Evolutionary conservation across 2,797 vertebrate genomes (phyloP), one percentile per base, ranked within the genome.

Genomic region (Iguana delicatissima): DNA sequence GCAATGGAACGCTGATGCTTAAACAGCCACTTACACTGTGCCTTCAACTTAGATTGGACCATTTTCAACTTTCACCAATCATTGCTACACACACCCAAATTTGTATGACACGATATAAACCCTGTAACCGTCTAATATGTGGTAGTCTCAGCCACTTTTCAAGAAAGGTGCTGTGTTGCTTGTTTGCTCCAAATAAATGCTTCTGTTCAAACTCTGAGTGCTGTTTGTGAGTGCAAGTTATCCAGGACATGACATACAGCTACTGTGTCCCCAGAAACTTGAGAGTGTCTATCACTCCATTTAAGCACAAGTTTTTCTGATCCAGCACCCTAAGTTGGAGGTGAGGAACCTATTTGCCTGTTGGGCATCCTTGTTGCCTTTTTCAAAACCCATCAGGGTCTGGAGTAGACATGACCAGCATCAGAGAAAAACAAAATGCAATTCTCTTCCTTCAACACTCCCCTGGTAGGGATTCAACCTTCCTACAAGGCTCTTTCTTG

Each of bases 21-120:
- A 83, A 92, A 96, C 93, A 95, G 92, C 93, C 73, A 74, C 93
- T 94, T 87, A 88, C 82, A 90, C 90, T 93, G 87, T 91, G 93
- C 92, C 90, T 95, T 92, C 94, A 93, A 91, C 87, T 94, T 87
- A 93, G 91, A 91, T 29, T 84, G 59, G 79, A 46, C 42, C 42
- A 46, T 46, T 46, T 46, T 3, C 42, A 46, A 46, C 4, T 46
- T 46, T 46, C 42, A 46, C 42, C 42, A 46, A 46, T 46, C 4
- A 46, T 46, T 46, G 42, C 42, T 46, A 4, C 4, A 4, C 42
- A 46, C 42, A 46, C 42, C 42, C 42, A 46, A 46, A 46, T 46
- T 46, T 46, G 42, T 46, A 46, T 46, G 42, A 46, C 42, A 46
- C 42, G 42, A 46, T 46, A 46, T 46, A 46, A 46, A 46, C 3